A percentile compares a stretch with the other conserved stretches of the same genome.
These are phyloP conservation scores for Turdus rufiventris DNA, from an alignment of 2,113 vertebrate genomes.

Conservation along the genomic window DNA sequence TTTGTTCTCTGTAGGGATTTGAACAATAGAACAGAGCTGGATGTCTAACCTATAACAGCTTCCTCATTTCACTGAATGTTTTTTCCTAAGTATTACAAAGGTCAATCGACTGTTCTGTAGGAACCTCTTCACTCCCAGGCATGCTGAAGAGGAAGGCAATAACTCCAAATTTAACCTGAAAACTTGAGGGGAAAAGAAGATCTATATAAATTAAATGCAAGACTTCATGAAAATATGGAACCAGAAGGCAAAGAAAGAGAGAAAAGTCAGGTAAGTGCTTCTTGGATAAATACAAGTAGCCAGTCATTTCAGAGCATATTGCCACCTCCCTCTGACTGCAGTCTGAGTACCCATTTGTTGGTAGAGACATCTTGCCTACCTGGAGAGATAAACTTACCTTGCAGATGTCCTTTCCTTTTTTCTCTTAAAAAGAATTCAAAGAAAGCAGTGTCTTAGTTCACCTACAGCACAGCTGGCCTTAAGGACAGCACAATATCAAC, in stretches of 20 bases:
- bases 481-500: not conserved
- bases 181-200: not conserved
- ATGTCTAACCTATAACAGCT: not conserved
- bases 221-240: not conserved
- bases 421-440: not conserved
- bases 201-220: not conserved
- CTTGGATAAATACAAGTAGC: not conserved
- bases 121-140: not conserved
- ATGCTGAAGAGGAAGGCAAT: not conserved
- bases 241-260: not conserved
- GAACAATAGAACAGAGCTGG: not conserved
- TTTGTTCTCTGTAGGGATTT: not conserved
- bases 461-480: not conserved
- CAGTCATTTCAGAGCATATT: not conserved
- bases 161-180: not conserved
- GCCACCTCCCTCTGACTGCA: not conserved
- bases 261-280: not conserved
- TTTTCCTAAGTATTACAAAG: not conserved
- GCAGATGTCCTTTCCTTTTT: not conserved
- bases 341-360: not conserved
- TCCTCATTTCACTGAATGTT: not conserved
- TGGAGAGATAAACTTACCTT: not conserved
- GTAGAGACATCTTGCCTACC: no score
- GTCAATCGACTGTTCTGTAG: not conserved
- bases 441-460: not conserved